Evolutionary conservation across 2,113 vertebrate species (phyloP), one percentile per base, ranked within the genome.

Genomic region (Acinonyx jubatus): DNA sequence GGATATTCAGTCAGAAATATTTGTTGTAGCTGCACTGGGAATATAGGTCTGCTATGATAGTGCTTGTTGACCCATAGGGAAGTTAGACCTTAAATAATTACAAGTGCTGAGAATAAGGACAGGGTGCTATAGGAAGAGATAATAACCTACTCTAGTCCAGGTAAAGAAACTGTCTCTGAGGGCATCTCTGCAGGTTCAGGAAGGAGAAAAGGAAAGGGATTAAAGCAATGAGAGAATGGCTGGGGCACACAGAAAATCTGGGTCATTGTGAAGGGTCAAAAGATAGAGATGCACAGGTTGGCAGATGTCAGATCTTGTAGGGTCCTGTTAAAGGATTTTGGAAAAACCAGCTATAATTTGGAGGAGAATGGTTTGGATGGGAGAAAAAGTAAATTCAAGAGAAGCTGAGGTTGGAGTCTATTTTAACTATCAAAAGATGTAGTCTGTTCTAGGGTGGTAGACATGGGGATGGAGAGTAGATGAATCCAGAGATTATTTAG

Each of bases 11-110:
- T 92, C 45, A 80, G 33, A 94, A 95, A n/a, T 92, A 63, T 86
- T 85, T 92, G 89, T 87, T 89, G 5, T 94, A 21, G 91, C 23
- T 78, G 29, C 68, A 89, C 55, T 87, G 23, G 50, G 14, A 21
- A 29, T 69, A 68, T 16, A 80, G 55, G 31, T 66, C 36, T 92
- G 4, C 55, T 4, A 15, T 90, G 23, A 23, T 16, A 50, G 57
- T 71, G 66, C 41, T 89, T 96, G 90, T 66, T 94, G 65, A 66
- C 65, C 4, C 10, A 50, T 3, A 71, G 80, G 18, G 23, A 33
- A 95, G 69, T 21, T 55, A 61, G 63, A 96, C 91, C 90, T 81
- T 74, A 89, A 87, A 38, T 90, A 52, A 73, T 91, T 74, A 27
- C 12, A 83, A n/a, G 29, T 87, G 50, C 57, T 76, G 63, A 65